Percentiles rank a stretch among this genome's conserved stretches.
These are phyloP conservation scores for Drosophila azteca DNA, from an alignment of 1,140 invertebrate genomes.

Conservation along the genomic window DNA sequence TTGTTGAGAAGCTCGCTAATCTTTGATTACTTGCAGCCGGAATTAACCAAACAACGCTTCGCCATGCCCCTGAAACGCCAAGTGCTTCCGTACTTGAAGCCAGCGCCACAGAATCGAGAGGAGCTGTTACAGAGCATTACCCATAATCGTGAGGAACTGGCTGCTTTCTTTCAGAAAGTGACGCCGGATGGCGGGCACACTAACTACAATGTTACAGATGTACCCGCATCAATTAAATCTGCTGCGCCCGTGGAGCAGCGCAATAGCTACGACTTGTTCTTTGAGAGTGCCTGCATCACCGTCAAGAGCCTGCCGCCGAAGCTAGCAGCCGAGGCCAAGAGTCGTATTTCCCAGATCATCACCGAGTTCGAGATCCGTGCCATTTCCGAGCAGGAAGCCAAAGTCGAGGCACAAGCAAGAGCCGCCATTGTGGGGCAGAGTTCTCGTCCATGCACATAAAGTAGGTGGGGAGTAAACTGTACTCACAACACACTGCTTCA, in stretches of 20 bases:
- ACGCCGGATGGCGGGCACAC: neutral
- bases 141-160: slow-evolving; percentile 34
- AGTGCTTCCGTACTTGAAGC: slow-evolving; percentile 1
- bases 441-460: slow-evolving; percentile 32
- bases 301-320: slow-evolving; percentile 71
- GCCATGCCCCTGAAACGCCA: slow-evolving; percentile 18
- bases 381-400: slow-evolving; percentile 58
- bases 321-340: slow-evolving; percentile 69
- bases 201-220: neutral
- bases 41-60: neutral
- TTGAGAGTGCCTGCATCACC: slow-evolving; percentile 70
- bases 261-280: slow-evolving; percentile 72
- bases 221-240: neutral
- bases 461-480: slow-evolving; percentile 38
- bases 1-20: neutral
- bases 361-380: slow-evolving; percentile 76
- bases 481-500: neutral
- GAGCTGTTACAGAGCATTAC: slow-evolving; percentile 44
- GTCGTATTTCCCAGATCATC: slow-evolving; percentile 69
- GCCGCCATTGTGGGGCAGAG: neutral
- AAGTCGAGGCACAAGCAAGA: slow-evolving; percentile 13
- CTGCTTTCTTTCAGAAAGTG: slow-evolving; percentile 35
- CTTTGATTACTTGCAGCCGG: neutral
- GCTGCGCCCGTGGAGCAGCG: slow-evolving; percentile 17
- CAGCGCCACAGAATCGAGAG: slow-evolving; percentile 21